Percentiles rank a stretch among this genome's conserved stretches.
Conservation (phyloP, 1,140 invertebrate species). For the Drosophila kanapiae region DNA sequence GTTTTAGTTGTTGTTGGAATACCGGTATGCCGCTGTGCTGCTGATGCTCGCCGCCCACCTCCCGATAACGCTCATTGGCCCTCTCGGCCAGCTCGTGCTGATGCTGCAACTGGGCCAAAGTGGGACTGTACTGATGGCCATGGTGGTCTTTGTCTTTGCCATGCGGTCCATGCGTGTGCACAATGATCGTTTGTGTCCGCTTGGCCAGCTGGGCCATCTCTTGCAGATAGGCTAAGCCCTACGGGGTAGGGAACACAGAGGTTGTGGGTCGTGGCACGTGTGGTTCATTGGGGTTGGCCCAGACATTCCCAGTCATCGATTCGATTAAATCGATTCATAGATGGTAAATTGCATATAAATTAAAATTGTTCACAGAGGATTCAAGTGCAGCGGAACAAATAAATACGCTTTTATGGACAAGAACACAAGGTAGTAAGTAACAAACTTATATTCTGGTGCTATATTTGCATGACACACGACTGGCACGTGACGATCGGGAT, state of each 20-base stretch:
- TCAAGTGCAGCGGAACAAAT: constrained; percentile 44
- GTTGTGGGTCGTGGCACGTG: constrained; percentile 22
- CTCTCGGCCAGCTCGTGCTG: constrained; percentile 58
- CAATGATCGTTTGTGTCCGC: constrained; percentile 79
- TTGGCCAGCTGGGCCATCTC: constrained; percentile 80
- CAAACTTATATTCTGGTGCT: constrained; percentile 48
- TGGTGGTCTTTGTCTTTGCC: constrained; percentile 79
- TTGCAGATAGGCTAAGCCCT: constrained; percentile 79
- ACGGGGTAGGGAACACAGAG: constrained; percentile 16
- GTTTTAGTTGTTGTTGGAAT: constrained; percentile 63
- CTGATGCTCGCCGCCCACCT: constrained; percentile 56
- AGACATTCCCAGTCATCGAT: constrained; percentile 19
- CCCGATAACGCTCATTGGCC: constrained; percentile 72
- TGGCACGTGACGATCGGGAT: constrained; percentile 38
- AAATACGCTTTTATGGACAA: constrained; percentile 37
- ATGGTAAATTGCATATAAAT: constrained; percentile 77
- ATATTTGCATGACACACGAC: constrained; percentile 33
- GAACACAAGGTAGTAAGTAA: constrained; percentile 57
- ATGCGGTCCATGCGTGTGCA: constrained; percentile 73
- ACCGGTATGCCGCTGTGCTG: constrained; percentile 80
- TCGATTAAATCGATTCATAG: constrained; percentile 37
- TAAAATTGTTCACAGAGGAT: constrained; percentile 60
- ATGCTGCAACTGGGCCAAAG: constrained; percentile 57
- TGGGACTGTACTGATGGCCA: constrained; percentile 79
- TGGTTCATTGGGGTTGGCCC: constrained; percentile 37